phyloP scores from a whole-genome alignment of 2,888 invertebrate species.

The Coelinius sp. region DNA sequence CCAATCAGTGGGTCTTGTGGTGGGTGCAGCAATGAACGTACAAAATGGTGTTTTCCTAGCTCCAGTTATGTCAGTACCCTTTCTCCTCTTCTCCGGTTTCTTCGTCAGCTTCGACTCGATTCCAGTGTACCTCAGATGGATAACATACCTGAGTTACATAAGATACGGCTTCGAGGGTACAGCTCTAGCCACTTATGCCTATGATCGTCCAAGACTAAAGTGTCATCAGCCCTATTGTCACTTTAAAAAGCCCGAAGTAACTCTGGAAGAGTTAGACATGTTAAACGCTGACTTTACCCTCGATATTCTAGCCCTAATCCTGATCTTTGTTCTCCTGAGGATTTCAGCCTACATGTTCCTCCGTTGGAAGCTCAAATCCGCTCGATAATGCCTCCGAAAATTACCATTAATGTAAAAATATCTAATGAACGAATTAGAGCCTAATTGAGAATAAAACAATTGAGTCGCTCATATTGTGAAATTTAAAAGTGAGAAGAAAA shows the following conservation, averaged over 20 bases:
- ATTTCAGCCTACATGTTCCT: conserved; percentile 88
- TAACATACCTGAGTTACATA: conserved; percentile 95
- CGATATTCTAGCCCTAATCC: conserved; percentile 84
- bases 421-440: neutral
- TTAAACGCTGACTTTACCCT: conserved; percentile 82
- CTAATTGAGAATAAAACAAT: neutral
- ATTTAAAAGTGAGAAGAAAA: neutral
- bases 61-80: conserved; percentile 96
- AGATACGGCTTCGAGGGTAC: conserved; percentile 97
- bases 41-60: conserved; percentile 97
- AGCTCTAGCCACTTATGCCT: conserved; percentile 92
- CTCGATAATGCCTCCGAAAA: conserved; percentile 74
- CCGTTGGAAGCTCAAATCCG: conserved; percentile 87
- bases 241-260: conserved; percentile 85
- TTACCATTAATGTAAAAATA: neutral
- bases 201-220: conserved; percentile 83
- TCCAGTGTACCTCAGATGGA: conserved; percentile 94
- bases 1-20: conserved; percentile 94
- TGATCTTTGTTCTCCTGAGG: conserved; percentile 85
- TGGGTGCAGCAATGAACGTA: conserved; percentile 96
- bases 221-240: conserved; percentile 89
- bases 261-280: conserved; percentile 91
- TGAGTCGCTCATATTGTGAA: neutral
- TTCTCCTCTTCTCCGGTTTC: conserved; percentile 96
- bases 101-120: conserved; percentile 97